phyloP scores from a whole-genome alignment of 2,113 vertebrate species.

The Urocynchramus pylzowi region DNA sequence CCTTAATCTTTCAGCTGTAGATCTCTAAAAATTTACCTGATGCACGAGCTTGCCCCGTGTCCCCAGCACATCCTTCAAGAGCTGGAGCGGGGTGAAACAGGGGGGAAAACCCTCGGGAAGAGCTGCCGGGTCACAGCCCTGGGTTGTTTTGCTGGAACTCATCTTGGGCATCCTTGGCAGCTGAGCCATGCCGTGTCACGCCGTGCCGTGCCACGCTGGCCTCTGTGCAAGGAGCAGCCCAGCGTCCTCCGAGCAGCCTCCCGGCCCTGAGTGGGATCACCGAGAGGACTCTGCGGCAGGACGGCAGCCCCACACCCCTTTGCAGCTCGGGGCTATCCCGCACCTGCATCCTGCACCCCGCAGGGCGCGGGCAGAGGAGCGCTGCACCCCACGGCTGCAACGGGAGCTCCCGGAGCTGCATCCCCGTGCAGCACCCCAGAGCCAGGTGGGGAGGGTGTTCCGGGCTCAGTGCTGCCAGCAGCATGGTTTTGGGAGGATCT shows the following conservation, averaged over 20 bases:
- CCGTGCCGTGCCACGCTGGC: not conserved
- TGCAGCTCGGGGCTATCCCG: accelerated
- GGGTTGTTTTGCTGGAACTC: not conserved
- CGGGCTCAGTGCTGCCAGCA: not conserved
- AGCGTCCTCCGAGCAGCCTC: not conserved
- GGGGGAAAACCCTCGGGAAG: not conserved
- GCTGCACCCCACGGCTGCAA: accelerated
- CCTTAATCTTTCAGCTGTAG: not conserved
- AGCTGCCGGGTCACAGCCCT: not conserved
- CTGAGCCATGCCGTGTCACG: accelerated
- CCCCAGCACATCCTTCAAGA: not conserved
- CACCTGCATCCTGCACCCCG: accelerated
- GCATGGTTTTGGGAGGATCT: not conserved
- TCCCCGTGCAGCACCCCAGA: accelerated
- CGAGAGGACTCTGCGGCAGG: accelerated
- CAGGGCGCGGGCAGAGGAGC: not conserved
- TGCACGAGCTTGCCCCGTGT: accelerated
- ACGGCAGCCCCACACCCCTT: not conserved
- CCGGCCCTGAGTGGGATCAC: accelerated
- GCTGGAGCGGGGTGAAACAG: accelerated
- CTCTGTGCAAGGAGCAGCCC: not conserved
- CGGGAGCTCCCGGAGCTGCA: accelerated
- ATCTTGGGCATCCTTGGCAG: not conserved
- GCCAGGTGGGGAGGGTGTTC: accelerated
- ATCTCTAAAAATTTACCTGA: not conserved